phyloP scores from a whole-genome alignment of 2,797 vertebrate species.

The Poecilia picta region DNA sequence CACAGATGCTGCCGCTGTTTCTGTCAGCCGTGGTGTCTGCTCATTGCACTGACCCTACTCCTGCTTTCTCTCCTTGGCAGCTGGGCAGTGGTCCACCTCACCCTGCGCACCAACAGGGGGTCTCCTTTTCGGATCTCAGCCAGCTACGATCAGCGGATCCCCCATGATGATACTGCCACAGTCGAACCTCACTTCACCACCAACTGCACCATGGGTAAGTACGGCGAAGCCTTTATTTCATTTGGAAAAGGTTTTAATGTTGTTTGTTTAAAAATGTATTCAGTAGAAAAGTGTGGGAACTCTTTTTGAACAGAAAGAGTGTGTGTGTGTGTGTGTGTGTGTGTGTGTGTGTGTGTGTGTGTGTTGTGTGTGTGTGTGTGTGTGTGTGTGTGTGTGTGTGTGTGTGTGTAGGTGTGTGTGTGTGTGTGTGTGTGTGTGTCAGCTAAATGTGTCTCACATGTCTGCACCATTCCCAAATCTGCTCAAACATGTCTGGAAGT shows the following conservation, averaged over 20 bases:
- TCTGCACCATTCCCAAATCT: constrained; percentile 43
- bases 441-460: constrained; percentile 62
- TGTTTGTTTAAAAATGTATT: not conserved
- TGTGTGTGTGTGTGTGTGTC: not conserved
- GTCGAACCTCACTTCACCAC: constrained; percentile 82
- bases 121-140: constrained; percentile 78
- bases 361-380: not conserved
- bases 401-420: not conserved
- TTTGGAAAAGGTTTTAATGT: not conserved
- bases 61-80: constrained; percentile 85
- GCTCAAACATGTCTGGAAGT: constrained; percentile 54
- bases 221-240: not conserved
- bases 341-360: not conserved
- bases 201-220: constrained; percentile 85
- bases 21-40: constrained; percentile 70
- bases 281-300: not conserved
- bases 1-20: constrained; percentile 36
- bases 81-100: constrained; percentile 84
- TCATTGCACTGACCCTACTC: constrained; percentile 78
- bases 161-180: constrained; percentile 69
- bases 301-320: not conserved
- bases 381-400: not conserved
- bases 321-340: not conserved
- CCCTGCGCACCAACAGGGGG: constrained; percentile 66
- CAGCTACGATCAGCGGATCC: constrained; percentile 73